Evolutionary conservation across 2,113 vertebrate genomes (phyloP).

Genomic region (Terrapene triunguis): DNA sequence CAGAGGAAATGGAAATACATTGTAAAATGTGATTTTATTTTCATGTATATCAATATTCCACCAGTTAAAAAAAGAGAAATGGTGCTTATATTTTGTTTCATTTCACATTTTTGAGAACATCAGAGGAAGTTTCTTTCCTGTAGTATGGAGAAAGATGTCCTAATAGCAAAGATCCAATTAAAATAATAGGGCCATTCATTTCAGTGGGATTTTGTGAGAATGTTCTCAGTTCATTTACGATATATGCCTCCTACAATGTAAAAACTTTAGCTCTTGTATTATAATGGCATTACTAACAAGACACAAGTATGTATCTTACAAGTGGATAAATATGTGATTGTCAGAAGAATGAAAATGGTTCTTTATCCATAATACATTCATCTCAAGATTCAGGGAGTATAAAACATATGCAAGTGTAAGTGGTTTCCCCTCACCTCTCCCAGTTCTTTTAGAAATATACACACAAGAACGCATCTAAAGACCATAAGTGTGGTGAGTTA

Average conservation of each 20-base stretch:
- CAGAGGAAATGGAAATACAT: not conserved
- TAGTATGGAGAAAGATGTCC: conserved; percentile 67
- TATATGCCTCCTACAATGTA: conserved; percentile 50
- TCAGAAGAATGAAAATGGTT: conserved; percentile 57
- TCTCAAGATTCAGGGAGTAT: conserved; percentile 3
- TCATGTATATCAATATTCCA: not conserved
- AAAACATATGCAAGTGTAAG: not conserved
- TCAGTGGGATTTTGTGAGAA: conserved; percentile 69
- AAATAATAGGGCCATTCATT: conserved; percentile 78
- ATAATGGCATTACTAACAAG: conserved; percentile 72
- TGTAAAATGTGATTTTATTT: conserved; percentile 52
- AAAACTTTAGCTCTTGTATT: conserved; percentile 72
- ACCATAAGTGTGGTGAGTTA: not conserved
- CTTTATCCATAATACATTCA: conserved; percentile 47
- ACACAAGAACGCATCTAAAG: conserved; percentile 19
- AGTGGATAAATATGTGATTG: not conserved
- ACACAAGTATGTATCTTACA: conserved; percentile 51
- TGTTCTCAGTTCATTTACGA: conserved; percentile 73
- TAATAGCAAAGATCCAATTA: conserved; percentile 77
- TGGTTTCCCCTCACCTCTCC: conserved; percentile 12
- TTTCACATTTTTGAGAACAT: conserved; percentile 59
- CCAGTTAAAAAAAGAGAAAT: conserved; percentile 46
- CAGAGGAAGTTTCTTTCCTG: conserved; percentile 53
- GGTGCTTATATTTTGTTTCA: conserved; percentile 21
- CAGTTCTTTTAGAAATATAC: not conserved